These are phyloP conservation scores for Amphipoea oculea DNA, from an alignment of 2,888 invertebrate species.

Conservation along the genomic window DNA sequence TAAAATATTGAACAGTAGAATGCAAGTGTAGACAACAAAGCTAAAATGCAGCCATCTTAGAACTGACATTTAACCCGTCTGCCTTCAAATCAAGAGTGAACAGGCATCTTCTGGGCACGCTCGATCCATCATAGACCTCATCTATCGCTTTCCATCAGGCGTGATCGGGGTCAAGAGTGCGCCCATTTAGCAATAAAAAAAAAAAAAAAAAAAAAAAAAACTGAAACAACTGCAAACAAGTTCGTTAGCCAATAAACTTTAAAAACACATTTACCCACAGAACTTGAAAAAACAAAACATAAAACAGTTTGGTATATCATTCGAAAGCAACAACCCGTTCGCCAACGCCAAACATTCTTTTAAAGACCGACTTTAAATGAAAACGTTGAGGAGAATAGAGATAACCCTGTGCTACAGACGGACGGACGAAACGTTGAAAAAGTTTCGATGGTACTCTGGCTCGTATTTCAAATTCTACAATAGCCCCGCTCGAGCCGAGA, in stretches of 20 bases:
- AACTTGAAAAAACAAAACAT: slow-evolving; percentile 37
- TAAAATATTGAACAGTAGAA: not conserved
- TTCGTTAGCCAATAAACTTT: slow-evolving; percentile 38
- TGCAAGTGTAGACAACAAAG: not conserved
- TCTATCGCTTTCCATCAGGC: too few relatives aligned
- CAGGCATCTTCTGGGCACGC: too few relatives aligned
- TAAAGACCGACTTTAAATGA: slow-evolving; percentile 65
- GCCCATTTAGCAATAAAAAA: too few relatives aligned
- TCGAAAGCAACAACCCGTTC: slow-evolving; percentile 49
- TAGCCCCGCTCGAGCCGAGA: slow-evolving; percentile 60
- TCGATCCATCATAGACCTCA: too few relatives aligned
- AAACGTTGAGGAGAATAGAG: slow-evolving; percentile 58
- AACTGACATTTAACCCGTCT: not conserved
- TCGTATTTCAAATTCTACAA: slow-evolving; percentile 74
- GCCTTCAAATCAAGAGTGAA: too few relatives aligned
- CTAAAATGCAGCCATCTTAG: not conserved
- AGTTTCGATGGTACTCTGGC: slow-evolving; percentile 74
- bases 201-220: too few relatives aligned
- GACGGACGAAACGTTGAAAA: slow-evolving; percentile 72
- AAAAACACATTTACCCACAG: slow-evolving; percentile 23
- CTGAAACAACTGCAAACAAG: slow-evolving; percentile 43
- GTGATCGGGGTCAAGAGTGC: too few relatives aligned
- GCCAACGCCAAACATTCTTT: slow-evolving; percentile 49
- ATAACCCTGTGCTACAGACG: slow-evolving; percentile 63
- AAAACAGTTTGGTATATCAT: slow-evolving; percentile 32